A percentile compares a stretch with the other conserved stretches of the same genome.
phyloP scores from a whole-genome alignment of 2,888 invertebrate species.

The Pyrocoelia pectoralis region DNA sequence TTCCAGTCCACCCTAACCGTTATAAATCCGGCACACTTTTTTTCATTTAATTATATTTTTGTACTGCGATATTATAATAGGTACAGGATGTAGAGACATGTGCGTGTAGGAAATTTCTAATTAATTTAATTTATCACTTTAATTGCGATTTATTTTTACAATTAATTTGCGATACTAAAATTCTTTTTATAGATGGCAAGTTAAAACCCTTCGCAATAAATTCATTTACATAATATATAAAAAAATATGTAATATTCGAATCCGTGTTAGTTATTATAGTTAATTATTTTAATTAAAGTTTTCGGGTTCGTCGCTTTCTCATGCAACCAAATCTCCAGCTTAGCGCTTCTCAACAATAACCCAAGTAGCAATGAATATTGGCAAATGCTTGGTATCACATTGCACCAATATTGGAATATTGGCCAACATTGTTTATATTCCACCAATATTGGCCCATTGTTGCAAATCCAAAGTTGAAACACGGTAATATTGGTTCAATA shows the following conservation, averaged over 20 bases:
- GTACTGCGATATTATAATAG: background rate
- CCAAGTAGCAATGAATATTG: too few relatives aligned
- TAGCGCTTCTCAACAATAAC: background rate
- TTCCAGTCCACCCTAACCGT: constrained; percentile 1
- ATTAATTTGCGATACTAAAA: background rate
- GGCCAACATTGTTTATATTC: too few relatives aligned
- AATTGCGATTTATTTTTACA: constrained; percentile 9
- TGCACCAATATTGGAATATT: too few relatives aligned
- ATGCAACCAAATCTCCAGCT: constrained; percentile 19
- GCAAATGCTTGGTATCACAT: too few relatives aligned
- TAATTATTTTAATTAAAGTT: constrained; percentile 28
- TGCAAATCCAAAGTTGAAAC: too few relatives aligned
- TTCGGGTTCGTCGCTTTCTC: constrained; percentile 28
- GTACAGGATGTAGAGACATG: constrained; percentile 13
- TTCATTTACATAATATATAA: constrained; percentile 21
- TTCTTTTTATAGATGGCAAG: background rate
- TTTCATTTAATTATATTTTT: background rate
- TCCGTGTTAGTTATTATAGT: constrained; percentile 3
- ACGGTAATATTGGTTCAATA: too few relatives aligned
- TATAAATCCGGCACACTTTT: background rate
- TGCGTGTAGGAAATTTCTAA: constrained; percentile 19
- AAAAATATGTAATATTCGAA: background rate
- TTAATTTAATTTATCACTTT: constrained; percentile 17
- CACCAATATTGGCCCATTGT: too few relatives aligned
- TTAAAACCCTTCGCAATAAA: background rate